Evolutionary conservation across 2,113 vertebrate genomes (phyloP), one percentile per base, ranked within the genome.

Genomic region (Eudyptes chrysolophus): DNA sequence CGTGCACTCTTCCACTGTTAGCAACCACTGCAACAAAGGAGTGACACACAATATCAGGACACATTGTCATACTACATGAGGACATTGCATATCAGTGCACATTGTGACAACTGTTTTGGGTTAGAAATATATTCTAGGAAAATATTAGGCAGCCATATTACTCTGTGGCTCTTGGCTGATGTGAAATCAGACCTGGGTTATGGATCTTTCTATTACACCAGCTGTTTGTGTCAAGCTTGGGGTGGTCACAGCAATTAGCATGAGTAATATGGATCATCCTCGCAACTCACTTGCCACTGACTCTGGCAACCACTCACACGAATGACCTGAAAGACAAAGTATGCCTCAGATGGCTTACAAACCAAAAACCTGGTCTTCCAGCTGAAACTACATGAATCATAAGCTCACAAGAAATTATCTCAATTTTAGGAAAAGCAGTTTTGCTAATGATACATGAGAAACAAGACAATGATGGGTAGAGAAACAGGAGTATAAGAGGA

Each of bases 161-260:
- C 12, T 74, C 68, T 75, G 21, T 81, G 82, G 89, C 55, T 78
- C 32, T 84, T 78, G 83, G 51, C 20, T 87, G 25, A 75, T 86
- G 76, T 75, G 64, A 89, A 87, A 90, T 93, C 71, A 87, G 68
- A 89, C 46, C 87, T 40, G 60, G 51, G n/a, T 81, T 84, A 71
- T 86, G 36, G 76, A 77, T 86, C 60, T 90, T 93, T 62, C 51
- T 84, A 29, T 86, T 90, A 84, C 55, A 95, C 55, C 74, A 76
- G 87, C 62, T 96, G 94, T 85, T 96, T 87, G 60, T 85, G 65
- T 79, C 78, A 85, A 79, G 74, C 57, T 68, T 85, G 70, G 57
- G 69, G 89, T 2, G 0, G 65, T 85, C 52, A 76, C 66, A 76
- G 74, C 57, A 92, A 84, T 92, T 94, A 96, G 49, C 1, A 4